These are phyloP conservation scores for Myzus persicae DNA, from an alignment of 1,140 invertebrate genomes.

Conservation along the genomic window DNA sequence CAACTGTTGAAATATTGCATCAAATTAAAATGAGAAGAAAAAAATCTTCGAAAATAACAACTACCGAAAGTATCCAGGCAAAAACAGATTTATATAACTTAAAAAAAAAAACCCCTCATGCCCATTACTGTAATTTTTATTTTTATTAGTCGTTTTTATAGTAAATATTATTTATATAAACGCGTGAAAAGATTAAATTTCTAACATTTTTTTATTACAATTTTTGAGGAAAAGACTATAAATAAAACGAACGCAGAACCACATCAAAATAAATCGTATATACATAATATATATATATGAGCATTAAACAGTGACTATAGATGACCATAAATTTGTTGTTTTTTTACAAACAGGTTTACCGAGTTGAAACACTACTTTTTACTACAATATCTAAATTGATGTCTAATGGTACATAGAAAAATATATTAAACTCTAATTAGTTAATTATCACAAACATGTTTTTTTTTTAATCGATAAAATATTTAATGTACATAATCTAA, in stretches of 20 bases:
- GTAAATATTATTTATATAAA: constrained; percentile 7
- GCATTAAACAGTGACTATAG: not conserved
- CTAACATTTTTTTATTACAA: constrained; percentile 8
- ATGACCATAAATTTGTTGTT: not conserved
- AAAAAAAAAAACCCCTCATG: not conserved
- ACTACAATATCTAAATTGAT: not conserved
- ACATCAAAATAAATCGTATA: not conserved
- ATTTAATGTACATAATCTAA: not conserved
- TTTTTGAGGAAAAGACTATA: not conserved
- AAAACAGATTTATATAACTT: constrained; percentile 9
- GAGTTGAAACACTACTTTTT: constrained; percentile 5
- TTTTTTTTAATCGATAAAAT: constrained; percentile 12
- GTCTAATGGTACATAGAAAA: not conserved
- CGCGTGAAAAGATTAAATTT: constrained; percentile 12
- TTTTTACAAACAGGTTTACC: constrained; percentile 4
- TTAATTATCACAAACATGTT: not conserved
- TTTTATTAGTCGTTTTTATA: not conserved
- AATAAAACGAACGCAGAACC: not conserved
- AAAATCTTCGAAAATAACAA: not conserved
- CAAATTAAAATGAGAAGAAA: not conserved
- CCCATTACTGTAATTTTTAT: not conserved
- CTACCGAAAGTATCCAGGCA: not conserved
- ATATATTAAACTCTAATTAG: constrained; percentile 3
- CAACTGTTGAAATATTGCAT: not conserved
- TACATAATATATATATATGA: not conserved